Base-by-base conservation (phyloP, 2,797 vertebrate species). In the Sebastes matsubarae region DNA sequence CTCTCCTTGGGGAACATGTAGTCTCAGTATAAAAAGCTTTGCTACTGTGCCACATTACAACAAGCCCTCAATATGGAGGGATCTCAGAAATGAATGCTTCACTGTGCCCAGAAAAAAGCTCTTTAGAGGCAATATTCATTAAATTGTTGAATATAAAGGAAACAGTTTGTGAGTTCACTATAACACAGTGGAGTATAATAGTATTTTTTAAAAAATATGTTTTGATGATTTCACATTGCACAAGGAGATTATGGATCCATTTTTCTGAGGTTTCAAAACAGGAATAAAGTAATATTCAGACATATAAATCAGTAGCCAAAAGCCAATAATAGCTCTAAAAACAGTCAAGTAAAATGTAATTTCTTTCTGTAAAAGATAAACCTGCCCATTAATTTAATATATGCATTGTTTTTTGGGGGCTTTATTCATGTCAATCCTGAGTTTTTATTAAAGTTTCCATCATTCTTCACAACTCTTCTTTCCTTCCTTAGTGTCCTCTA, bases 1-100 rank as follows among this genome's bases (percentile, higher is more conserved):
- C 91, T 86, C 88, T 94, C 94, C 93, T 93, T 92, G 90, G 94
- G 94, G 92, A 94, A 95, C 91, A 90, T 90, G 90, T 91, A 83
- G 89, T 89, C 89, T 88, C 84, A 85, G 89, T 93, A 82, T 89
- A 87, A 95, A 95, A 95, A 89, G 91, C 91, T 92, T 93, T 92
- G 88, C 88, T 86, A 92, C 89, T 93, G 85, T 89, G 89, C 86
- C 84, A 91, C 87, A 89, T 90, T 92, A 87, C 83, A 93, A 92
- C 87, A 93, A 92, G 87, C 86, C 79, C 85, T 91, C 89, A 90
- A 83, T 92, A 91, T 92, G 83, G 87, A 93, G 79, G 86, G 85
- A 92, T 90, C 85, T 85, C 82, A 70, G 82, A 94, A 91, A 93
- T 92, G 76, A 81, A 88, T 79, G 86, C 87, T 78, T 72, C 50